Base-by-base conservation (phyloP, 2,888 invertebrate genomes). In the Chymomyza procnemis region DNA sequence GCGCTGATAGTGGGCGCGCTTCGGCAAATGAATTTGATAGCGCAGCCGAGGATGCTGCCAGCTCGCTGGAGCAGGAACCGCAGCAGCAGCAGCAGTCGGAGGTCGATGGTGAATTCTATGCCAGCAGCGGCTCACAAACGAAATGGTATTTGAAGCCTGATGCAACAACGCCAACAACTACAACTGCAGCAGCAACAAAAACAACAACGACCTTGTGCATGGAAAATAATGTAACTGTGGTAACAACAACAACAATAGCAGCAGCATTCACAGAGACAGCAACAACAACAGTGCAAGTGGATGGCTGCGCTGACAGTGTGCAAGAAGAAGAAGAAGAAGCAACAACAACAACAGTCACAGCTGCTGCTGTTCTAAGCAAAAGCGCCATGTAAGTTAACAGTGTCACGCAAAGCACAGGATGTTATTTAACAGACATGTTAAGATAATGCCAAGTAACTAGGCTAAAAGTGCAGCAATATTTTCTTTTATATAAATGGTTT, bases 1-100 rank as follows among this genome's bases (percentile, higher is more conserved):
- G 82, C 41, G 74, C 82, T 60, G 89, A 89, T 68, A 89, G 89
- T 76, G 88, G 88, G 65, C 88, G 87, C 52, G 88, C 84, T 65
- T 89, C 89, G 69, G 86, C 81, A 34, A 88, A 88, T 66, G 88
- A 89, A 71, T 85, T 87, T 69, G 86, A 87, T 70, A 78, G 77
- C 55, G 65, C 19, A 6, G 22, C 55, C 62, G 60, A 41, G 18
- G 61, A 69, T 48, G 41, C 69, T 66, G 59, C 61, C 57, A 18
- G 50, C 34, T 41, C 4, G 19, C 26, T 41, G 34, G 47, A n/a
- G 41, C 61, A 41, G 12, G 34, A 30, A 52, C 56, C n/a, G 64
- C 66, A 76, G 80, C 50, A 26, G 52, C 55, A 19, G 64, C 66
- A 76, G 80, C 50, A 79, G 78, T 21, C 34, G 26, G 55, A 47